A percentile compares a stretch with the other conserved stretches of the same genome.
Conservation (phyloP, 2,113 vertebrate species). For the Caranx ignobilis region DNA sequence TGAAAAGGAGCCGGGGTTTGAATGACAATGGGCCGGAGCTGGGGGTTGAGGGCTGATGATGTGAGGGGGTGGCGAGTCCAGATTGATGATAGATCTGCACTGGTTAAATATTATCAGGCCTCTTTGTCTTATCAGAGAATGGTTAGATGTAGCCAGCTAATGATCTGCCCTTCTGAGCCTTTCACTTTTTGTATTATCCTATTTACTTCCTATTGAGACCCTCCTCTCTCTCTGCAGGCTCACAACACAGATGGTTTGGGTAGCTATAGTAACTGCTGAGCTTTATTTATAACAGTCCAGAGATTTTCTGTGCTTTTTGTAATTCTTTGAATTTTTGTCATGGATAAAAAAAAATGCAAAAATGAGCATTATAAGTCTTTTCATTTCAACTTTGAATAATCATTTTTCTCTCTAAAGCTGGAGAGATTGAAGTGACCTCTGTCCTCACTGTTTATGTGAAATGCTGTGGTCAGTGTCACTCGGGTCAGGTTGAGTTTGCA, state of each 20-base stretch:
- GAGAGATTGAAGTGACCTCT: not conserved
- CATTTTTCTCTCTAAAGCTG: not conserved
- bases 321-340: conserved; percentile 25
- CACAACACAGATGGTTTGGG: conserved; percentile 75
- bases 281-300: conserved; percentile 52
- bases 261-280: conserved; percentile 58
- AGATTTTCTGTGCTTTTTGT: conserved; percentile 35
- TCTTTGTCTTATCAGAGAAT: conserved; percentile 74
- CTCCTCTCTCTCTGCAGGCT: conserved; percentile 59
- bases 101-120: conserved; percentile 85
- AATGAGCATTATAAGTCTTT: not conserved
- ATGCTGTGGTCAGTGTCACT: not conserved
- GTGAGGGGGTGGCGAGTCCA: conserved; percentile 40
- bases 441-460: conserved; percentile 4
- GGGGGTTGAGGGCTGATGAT: conserved; percentile 68
- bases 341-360: conserved; percentile 4
- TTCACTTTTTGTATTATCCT: conserved; percentile 76
- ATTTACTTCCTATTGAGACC: conserved; percentile 74
- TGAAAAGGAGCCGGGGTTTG: conserved; percentile 73
- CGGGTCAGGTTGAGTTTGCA: not conserved
- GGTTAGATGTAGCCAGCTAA: conserved; percentile 73
- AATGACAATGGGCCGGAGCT: conserved; percentile 79
- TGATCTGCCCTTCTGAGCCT: conserved; percentile 77
- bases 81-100: conserved; percentile 78
- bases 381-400: not conserved